These are phyloP conservation scores for Scomber colias DNA, from an alignment of 2,113 vertebrate genomes.

Conservation along the genomic window DNA sequence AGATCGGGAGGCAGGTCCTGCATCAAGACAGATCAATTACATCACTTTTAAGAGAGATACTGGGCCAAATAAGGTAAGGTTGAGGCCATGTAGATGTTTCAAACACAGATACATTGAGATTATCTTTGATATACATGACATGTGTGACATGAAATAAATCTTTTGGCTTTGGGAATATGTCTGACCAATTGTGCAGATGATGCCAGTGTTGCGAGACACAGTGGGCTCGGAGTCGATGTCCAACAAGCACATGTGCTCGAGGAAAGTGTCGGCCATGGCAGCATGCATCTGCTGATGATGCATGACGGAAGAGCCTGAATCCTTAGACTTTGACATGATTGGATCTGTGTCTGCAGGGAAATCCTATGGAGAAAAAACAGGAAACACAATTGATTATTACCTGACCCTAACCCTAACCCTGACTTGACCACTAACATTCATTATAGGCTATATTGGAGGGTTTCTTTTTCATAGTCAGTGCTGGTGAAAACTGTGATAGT, in stretches of 20 bases:
- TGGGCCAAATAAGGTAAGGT: no score
- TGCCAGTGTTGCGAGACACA: slow-evolving; percentile 95
- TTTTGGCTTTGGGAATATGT: not conserved
- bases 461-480: not conserved
- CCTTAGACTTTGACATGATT: slow-evolving; percentile 86
- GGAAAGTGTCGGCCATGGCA: slow-evolving; percentile 94
- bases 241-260: slow-evolving; percentile 97
- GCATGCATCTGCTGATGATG: slow-evolving; percentile 95
- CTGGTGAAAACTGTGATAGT: not conserved
- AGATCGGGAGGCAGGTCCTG: slow-evolving; percentile 93
- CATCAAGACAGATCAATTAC: slow-evolving; percentile 3
- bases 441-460: not conserved
- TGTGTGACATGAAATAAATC: slow-evolving; percentile 5
- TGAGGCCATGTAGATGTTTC: not conserved
- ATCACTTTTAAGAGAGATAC: not conserved
- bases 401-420: no score
- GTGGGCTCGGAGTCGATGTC: slow-evolving; percentile 96
- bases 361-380: slow-evolving; percentile 57
- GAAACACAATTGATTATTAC: not conserved
- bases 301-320: slow-evolving; percentile 88
- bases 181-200: slow-evolving; percentile 98
- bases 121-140: not conserved
- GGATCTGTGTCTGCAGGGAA: slow-evolving; percentile 68
- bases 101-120: not conserved
- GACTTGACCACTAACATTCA: not conserved